phyloP scores from a whole-genome alignment of 2,113 vertebrate genomes.

The Mesocricetus auratus region DNA sequence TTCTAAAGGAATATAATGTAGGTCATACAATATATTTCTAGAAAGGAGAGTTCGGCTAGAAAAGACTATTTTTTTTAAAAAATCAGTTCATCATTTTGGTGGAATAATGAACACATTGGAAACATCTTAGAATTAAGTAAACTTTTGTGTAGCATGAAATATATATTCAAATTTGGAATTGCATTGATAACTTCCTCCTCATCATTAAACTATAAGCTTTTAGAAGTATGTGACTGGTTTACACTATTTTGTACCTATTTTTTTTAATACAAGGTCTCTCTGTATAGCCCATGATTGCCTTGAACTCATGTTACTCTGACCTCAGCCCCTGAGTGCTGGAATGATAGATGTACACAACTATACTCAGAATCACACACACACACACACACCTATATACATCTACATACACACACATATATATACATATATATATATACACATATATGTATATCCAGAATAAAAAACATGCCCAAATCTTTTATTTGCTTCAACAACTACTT shows the following conservation, averaged over 20 bases:
- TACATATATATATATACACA: no score
- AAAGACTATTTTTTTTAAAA: constrained; percentile 63
- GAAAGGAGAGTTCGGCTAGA: constrained; percentile 51
- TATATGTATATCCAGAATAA: neutral
- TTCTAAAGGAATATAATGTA: neutral
- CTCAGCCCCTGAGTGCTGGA: neutral
- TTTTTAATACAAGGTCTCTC: constrained; percentile 1
- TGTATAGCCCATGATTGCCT: neutral
- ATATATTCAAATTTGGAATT: constrained; percentile 78
- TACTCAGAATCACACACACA: neutral
- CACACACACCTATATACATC: neutral
- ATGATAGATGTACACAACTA: neutral
- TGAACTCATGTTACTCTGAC: neutral
- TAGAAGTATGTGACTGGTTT: constrained; percentile 85
- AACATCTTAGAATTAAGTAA: constrained; percentile 69
- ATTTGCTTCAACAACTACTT: constrained; percentile 85
- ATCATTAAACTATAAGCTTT: constrained; percentile 73
- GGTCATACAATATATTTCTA: neutral
- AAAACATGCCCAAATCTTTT: constrained; percentile 58
- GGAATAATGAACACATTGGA: constrained; percentile 78
- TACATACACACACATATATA: no score
- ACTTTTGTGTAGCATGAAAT: neutral
- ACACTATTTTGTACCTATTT: constrained; percentile 85
- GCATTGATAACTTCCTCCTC: constrained; percentile 82
- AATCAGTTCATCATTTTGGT: constrained; percentile 45